phyloP scores from a whole-genome alignment of 2,113 vertebrate species.

The Pomatorhinus ruficollis region DNA sequence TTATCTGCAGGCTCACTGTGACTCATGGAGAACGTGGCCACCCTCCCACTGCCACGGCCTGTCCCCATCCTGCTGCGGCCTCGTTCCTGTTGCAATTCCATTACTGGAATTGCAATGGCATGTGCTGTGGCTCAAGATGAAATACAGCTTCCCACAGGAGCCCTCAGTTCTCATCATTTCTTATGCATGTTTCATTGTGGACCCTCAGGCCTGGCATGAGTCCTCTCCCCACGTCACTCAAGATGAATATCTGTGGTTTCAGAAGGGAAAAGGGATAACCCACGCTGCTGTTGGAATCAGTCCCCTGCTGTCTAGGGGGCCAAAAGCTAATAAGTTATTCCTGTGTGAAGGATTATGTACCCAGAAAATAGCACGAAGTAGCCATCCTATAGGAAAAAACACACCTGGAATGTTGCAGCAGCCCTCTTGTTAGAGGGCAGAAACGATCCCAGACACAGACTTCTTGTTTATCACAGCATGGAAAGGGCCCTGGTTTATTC shows the following conservation, averaged over 20 bases:
- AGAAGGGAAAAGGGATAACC: background rate
- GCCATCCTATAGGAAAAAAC: background rate
- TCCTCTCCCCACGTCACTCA: background rate
- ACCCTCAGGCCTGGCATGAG: background rate
- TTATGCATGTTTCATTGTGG: background rate
- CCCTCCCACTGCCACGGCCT: background rate
- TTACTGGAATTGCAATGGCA: background rate
- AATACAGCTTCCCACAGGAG: background rate
- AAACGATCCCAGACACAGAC: background rate
- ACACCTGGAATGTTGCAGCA: background rate
- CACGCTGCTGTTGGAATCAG: background rate
- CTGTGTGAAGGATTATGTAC: background rate
- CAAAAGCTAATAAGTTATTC: background rate
- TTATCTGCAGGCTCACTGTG: constrained; percentile 38
- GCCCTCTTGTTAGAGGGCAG: background rate
- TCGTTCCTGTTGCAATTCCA: background rate
- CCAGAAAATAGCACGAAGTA: background rate
- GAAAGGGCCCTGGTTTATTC: background rate
- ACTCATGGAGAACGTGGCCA: background rate
- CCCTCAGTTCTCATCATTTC: background rate
- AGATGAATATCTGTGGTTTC: background rate
- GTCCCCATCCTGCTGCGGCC: background rate
- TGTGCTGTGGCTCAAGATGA: background rate
- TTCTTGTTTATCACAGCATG: background rate
- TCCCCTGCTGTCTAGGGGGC: background rate